Evolutionary conservation across 2,113 vertebrate genomes (phyloP), one percentile per base, ranked within the genome.

Genomic region (Choloepus hoffmanni): DNA sequence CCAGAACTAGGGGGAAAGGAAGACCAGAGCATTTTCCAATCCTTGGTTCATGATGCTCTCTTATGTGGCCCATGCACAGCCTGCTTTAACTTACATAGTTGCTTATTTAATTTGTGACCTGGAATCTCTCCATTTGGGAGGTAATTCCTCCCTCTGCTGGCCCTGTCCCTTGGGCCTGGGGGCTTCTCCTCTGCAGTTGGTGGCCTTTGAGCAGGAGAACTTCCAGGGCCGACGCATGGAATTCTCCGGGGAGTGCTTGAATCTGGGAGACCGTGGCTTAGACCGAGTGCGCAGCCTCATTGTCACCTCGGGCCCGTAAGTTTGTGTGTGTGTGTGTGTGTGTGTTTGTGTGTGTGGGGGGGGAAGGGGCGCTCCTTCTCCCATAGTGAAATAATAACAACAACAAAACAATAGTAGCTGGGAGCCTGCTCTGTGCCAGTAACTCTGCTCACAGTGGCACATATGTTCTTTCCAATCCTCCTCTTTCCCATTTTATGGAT

Each of bases 131-230:
- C 30, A 7, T 13, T 23, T 23, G 15, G 77, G 74, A 70, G 53
- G 12, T 45, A 7, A 23, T 58, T 26, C 11, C 24, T 15, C 1
- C 4, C 26, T 0, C 0, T 72, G 86, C 33, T 21, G 24, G 86
- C 36, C 62, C 85, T 70, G 0, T 0, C 43, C 0, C 65, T 12
- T 36, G 11, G 10, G 1, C 40, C 0, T 0, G 12, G 88, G 79
- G 79, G 6, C 40, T 58, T 86, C 95, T 94, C 90, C 96, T 81
- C 76, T 76, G 9, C 97, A 99, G 99, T 98, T 99, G 92, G 96
- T 99, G 85, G 97, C 99, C 98, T 99, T 99, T 6, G 99, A 99
- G 70, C 99, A 99, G 98, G 99, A 99, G 98, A 99, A 99, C 98
- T 99, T 99, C 98, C 99, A 99, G 98, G 99, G 99, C 95, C 98